Conservation (phyloP, 1,140 invertebrate species). For the Heliconius melpomene region DNA sequence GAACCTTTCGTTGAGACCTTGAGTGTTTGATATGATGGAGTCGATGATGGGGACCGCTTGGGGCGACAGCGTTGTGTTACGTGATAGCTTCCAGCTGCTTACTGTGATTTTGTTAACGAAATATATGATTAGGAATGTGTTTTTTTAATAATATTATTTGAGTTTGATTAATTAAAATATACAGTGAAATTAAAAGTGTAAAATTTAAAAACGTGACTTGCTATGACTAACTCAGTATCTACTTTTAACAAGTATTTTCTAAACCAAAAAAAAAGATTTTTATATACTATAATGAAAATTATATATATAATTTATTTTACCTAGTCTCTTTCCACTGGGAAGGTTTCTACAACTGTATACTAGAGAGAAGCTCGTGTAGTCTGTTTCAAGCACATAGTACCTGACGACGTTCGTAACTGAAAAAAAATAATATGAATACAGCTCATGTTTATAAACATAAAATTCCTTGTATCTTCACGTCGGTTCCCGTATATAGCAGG, state of each 20-base stretch:
- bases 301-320: too few species aligned
- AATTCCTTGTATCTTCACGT: too few species aligned
- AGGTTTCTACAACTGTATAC: constrained; percentile 65
- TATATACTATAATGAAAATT: neutral
- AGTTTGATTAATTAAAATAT: too few species aligned
- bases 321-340: constrained; percentile 49
- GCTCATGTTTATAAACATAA: too few species aligned
- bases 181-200: too few species aligned
- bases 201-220: too few species aligned
- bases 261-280: neutral
- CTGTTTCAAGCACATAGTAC: constrained; percentile 63
- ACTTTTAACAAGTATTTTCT: neutral
- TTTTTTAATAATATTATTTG: neutral
- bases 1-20: constrained; percentile 59
- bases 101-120: constrained; percentile 45
- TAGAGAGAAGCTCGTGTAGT: constrained; percentile 60
- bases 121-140: too few species aligned
- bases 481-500: too few species aligned
- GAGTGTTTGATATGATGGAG: constrained; percentile 48
- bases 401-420: constrained; percentile 48
- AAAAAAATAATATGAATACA: constrained; percentile 28
- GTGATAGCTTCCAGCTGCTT: constrained; percentile 68
- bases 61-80: constrained; percentile 44
- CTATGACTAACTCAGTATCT: too few species aligned
- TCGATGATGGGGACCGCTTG: constrained; percentile 49